Evolutionary conservation across 2,113 vertebrate species (phyloP), one percentile per base, ranked within the genome.

Genomic region (Epinephelus moara): DNA sequence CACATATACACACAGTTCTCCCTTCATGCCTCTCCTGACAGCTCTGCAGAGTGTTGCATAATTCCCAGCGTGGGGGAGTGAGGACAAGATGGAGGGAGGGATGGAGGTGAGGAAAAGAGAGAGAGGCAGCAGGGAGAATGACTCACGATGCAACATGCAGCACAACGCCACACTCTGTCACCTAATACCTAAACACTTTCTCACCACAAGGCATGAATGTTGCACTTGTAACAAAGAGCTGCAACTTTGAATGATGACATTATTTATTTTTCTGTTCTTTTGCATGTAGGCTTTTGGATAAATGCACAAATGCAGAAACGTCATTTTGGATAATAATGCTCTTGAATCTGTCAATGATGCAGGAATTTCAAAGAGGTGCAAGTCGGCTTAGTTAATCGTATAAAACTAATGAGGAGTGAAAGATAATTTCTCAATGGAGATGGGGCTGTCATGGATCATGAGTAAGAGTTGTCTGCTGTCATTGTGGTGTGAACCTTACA

Each of bases 41-140:
- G 68, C 63, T 33, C 83, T 75, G 78, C 57, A 62, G 76, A 84
- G 75, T 71, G 88, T 93, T 94, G 85, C 91, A 87, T 93, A 92
- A 94, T 85, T 68, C 82, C 72, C 81, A 66, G 50, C 7, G 12
- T 82, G 87, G 80, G 57, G 85, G 81, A 80, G 80, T 81, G 53
- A 81, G 56, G 75, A 21, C 42, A 18, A 50, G 62, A 59, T 23
- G 61, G 67, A 82, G 61, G 81, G 72, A 57, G 49, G 79, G 62
- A 63, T 1, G 55, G 64, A 70, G 85, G 77, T 80, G 64, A 77
- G 84, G 85, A 84, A 62, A n/a, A 79, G 61, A 2, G 62, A 78
- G 60, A 49, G 77, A 72, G 82, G 76, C 33, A 62, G 81, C 13
- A 42, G 75, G 64, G 52, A 87, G 82, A 73, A 72, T 85, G 83